These are phyloP conservation scores for Rhopalosiphum maidis DNA, from an alignment of 1,140 invertebrate genomes.

Conservation along the genomic window DNA sequence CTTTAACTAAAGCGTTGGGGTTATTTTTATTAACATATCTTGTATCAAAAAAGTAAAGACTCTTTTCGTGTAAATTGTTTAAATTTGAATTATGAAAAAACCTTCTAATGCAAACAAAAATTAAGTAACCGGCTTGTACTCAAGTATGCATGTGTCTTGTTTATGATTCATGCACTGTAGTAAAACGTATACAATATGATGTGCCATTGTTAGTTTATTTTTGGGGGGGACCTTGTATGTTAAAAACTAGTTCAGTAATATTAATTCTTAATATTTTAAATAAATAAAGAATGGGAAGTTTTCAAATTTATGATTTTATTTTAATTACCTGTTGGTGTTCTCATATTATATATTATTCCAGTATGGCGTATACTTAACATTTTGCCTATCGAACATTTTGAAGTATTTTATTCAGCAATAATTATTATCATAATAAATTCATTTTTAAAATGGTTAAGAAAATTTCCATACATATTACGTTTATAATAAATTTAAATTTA, in stretches of 20 bases:
- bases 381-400: neutral
- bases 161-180: neutral
- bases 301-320: conserved; percentile 11
- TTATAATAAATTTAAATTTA: neutral
- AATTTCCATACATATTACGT: neutral
- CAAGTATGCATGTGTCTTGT: neutral
- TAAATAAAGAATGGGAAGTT: neutral
- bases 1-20: neutral
- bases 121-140: neutral
- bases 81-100: neutral
- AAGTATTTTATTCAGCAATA: neutral
- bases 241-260: neutral
- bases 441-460: neutral
- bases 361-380: neutral
- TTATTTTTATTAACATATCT: neutral
- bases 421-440: neutral
- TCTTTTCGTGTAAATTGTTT: neutral
- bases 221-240: neutral
- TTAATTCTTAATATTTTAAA: neutral
- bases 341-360: neutral
- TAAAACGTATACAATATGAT: neutral
- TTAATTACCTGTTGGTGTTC: neutral
- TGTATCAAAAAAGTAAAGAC: neutral
- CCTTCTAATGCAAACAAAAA: conserved; percentile 4
- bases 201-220: neutral